phyloP scores from a whole-genome alignment of 2,888 invertebrate species.

The Synanthedon myopaeformis region DNA sequence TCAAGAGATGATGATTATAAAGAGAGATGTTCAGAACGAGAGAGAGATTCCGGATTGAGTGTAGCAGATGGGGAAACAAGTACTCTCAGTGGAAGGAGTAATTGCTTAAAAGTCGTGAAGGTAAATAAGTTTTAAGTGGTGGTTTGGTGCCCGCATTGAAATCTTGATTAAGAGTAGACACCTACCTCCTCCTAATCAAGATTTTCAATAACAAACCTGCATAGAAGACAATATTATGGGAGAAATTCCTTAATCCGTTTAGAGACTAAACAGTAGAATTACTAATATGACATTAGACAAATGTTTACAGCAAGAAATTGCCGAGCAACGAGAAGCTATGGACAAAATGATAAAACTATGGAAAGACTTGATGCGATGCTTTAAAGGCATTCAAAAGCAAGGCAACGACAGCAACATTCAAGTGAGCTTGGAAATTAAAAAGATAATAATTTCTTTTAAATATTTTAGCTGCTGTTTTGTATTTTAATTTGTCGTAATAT shows the following conservation, averaged over 20 bases:
- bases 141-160: too few species aligned
- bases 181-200: too few species aligned
- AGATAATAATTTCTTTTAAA: too few species aligned
- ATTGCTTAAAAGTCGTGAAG: conserved; percentile 52
- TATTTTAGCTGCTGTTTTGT: too few species aligned
- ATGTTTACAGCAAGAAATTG: conserved; percentile 49
- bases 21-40: conserved; percentile 45
- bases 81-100: conserved; percentile 49
- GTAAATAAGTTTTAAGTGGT: conserved; percentile 15
- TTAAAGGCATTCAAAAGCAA: conserved; percentile 44
- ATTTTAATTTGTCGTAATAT: too few species aligned
- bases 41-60: conserved; percentile 53
- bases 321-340: conserved; percentile 60
- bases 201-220: too few species aligned
- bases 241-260: background rate
- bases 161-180: too few species aligned
- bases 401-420: conserved; percentile 31
- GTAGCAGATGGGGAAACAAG: conserved; percentile 54
- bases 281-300: background rate
- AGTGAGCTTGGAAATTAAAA: conserved; percentile 17
- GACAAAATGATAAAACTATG: conserved; percentile 65
- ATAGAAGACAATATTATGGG: too few species aligned
- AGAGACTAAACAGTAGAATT: background rate
- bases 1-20: conserved; percentile 48
- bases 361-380: conserved; percentile 62